Evolutionary conservation across 2,888 invertebrate species (phyloP), one percentile per base, ranked within the genome.

Genomic region (Serripes groenlandicus): DNA sequence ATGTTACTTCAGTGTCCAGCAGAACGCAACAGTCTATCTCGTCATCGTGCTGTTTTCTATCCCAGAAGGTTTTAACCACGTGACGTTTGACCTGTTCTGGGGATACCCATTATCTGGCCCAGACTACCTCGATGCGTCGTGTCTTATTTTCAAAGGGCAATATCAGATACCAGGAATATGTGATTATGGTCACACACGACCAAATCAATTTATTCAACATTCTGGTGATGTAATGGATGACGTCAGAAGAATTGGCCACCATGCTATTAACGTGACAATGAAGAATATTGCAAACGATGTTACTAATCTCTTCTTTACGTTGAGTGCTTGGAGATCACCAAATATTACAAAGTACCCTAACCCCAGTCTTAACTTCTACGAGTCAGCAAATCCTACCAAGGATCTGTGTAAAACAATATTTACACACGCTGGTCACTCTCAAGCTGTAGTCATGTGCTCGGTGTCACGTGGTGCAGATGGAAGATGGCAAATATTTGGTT

Each of bases 391-490:
- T 15, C 75, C 78, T 7, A 66, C 37, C 3, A 84, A 83, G n/a
- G 83, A 89, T 54, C 75, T 91, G 3, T 91, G 90, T 60, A 89
- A 86, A 35, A 91, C 91, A 28, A 88, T 89, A 9, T 91, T 91
- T 58, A 68, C 76, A 3, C 90, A 91, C 74, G 91, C 91, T 5
- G 32, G 75, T 11, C 42, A 81, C 56, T 89, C 88, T 1, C 88
- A 89, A 69, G 90, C 91, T 28, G 89, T 90, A 15, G 71, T 91
- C 54, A 91, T 91, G 91, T 91, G 91, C 49, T 88, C 89, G 9
- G 70, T 89, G 37, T 88, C 86, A 15, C 83, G 85, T 15, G 71
- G 73, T 11, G n/a, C 62, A 3, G 71, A 73, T 35, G 87, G 86
- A 23, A 56, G 56, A 49, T 90, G 89, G 91, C 58, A 83, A 56